Conservation (phyloP, 2,888 invertebrate genomes). For the Drosophila ustulata region DNA sequence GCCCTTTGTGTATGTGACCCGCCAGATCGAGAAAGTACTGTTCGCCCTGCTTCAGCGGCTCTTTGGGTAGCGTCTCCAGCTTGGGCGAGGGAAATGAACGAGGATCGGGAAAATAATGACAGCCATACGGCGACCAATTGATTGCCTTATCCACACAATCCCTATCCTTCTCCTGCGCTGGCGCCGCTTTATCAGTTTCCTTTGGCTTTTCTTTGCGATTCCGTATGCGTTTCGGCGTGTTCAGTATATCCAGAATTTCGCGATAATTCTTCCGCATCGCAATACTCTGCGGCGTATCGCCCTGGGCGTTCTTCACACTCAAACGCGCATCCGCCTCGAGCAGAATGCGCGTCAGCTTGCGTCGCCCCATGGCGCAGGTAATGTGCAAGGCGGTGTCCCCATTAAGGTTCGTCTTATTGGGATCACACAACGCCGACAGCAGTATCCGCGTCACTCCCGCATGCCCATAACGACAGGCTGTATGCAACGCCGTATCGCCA, state of each 20-base stretch:
- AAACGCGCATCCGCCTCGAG: constrained; percentile 93
- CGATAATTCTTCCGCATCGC: constrained; percentile 93
- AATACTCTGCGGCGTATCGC: constrained; percentile 95
- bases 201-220: constrained; percentile 72
- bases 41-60: constrained; percentile 94
- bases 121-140: constrained; percentile 95
- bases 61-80: constrained; percentile 93
- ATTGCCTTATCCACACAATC: constrained; percentile 84
- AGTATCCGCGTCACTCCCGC: constrained; percentile 97
- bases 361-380: constrained; percentile 95
- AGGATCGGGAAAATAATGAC: constrained; percentile 95
- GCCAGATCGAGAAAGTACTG: constrained; percentile 97
- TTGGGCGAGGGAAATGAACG: constrained; percentile 94
- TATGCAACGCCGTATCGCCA: constrained; percentile 97
- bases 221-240: constrained; percentile 84
- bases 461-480: constrained; percentile 97
- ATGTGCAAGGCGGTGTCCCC: constrained; percentile 98
- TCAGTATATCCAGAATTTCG: constrained; percentile 93
- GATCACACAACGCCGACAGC: constrained; percentile 94
- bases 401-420: constrained; percentile 97
- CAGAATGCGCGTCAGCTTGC: constrained; percentile 95
- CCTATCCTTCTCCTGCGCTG: constrained; percentile 74
- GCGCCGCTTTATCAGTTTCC: constrained; percentile 34
- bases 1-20: constrained; percentile 97
- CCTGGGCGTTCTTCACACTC: constrained; percentile 86